Percentiles rank a stretch among this genome's conserved stretches.
Conservation (phyloP, 2,113 vertebrate species). For the Periophthalmodon schlosseri region DNA sequence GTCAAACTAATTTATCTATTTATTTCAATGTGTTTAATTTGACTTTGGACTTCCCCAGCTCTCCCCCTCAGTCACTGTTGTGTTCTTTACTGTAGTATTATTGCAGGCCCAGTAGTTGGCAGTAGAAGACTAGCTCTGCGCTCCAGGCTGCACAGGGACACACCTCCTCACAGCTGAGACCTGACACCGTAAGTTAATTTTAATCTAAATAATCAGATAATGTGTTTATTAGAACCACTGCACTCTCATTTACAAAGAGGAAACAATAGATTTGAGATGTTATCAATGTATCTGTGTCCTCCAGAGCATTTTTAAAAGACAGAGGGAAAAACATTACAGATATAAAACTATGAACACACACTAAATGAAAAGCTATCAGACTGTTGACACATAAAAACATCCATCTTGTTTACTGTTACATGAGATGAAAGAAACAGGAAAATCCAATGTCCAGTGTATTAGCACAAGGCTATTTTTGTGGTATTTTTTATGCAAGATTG, state of each 20-base stretch:
- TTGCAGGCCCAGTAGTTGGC: constrained; percentile 63
- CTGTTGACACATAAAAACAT: neutral
- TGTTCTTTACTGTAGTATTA: neutral
- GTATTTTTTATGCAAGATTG: no score
- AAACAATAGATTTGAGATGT: constrained; percentile 10
- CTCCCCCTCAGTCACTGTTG: neutral
- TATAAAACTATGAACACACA: neutral
- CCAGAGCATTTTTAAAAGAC: neutral
- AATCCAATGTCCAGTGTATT: no score
- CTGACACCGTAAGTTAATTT: neutral
- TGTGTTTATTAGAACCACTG: neutral
- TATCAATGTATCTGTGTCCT: neutral
- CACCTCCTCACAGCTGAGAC: neutral
- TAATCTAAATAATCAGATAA: constrained; percentile 1
- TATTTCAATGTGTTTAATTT: neutral
- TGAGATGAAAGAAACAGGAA: neutral
- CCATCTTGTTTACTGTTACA: neutral
- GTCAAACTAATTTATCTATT: no score
- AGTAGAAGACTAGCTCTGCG: constrained; percentile 68
- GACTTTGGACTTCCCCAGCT: neutral
- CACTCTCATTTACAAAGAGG: constrained; percentile 7
- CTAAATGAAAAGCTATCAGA: neutral
- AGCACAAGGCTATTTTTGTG: no score
- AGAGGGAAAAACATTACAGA: neutral
- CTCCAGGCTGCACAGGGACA: neutral